Conservation (phyloP, 2,888 invertebrate species). For the Xiphydria camelus region DNA sequence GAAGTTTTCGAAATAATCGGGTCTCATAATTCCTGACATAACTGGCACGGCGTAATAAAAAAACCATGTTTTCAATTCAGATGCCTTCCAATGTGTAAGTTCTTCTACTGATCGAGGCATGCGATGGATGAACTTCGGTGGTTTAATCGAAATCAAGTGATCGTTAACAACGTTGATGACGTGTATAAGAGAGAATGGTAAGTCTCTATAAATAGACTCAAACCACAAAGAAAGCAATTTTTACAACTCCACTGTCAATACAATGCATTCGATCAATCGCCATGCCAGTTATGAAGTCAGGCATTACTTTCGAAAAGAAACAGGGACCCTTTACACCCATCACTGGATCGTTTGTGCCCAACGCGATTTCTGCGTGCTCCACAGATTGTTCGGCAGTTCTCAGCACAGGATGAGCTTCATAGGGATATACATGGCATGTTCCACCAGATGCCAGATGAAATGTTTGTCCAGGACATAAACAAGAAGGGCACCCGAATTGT, state of each 20-base stretch:
- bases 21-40: conserved; percentile 13
- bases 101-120: conserved; percentile 20
- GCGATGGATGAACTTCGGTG: conserved; percentile 22
- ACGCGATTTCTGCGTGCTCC: conserved; percentile 16
- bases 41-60: conserved; percentile 23
- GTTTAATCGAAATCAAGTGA: conserved; percentile 17
- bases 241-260: conserved; percentile 21
- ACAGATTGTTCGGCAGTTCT: conserved; percentile 16
- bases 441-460: conserved; percentile 3
- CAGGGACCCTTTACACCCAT: conserved; percentile 18
- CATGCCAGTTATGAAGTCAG: conserved; percentile 9
- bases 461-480: conserved; percentile 17
- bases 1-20: conserved; percentile 19
- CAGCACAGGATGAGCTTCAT: conserved; percentile 12
- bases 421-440: conserved; percentile 22
- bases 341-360: conserved; percentile 9
- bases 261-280: conserved; percentile 25
- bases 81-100: conserved; percentile 26
- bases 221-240: conserved; percentile 18
- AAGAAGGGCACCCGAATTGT: conserved; percentile 20
- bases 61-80: conserved; percentile 21
- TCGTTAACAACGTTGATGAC: conserved; percentile 13
- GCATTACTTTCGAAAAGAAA: conserved; percentile 10
- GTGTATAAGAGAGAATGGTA: conserved; percentile 15
- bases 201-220: conserved; percentile 8